These are phyloP conservation scores for Pinna nobilis DNA, from an alignment of 1,140 invertebrate species.

Conservation along the genomic window DNA sequence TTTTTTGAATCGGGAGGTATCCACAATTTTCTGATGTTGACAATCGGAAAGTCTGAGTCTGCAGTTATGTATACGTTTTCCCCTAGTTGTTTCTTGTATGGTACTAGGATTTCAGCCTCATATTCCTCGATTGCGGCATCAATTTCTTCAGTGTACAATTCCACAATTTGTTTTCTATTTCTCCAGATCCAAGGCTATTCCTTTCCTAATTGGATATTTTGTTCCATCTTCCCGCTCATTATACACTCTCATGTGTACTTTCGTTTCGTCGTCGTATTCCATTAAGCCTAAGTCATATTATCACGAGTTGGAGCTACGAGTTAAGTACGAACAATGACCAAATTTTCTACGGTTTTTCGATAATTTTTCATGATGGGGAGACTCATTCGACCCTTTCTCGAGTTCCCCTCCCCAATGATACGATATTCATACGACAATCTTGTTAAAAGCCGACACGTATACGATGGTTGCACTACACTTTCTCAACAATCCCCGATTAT, in stretches of 20 bases:
- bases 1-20: not conserved
- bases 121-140: not conserved
- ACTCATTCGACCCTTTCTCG: no score
- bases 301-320: no score
- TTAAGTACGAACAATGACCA: no score
- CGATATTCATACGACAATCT: no score
- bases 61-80: not conserved
- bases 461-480: no score
- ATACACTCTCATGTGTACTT: constrained; percentile 9
- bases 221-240: not conserved
- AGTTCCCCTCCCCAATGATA: no score
- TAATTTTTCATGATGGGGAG: no score
- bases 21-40: constrained; percentile 11
- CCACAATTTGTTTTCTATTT: not conserved
- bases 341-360: no score
- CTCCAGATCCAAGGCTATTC: not conserved
- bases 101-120: not conserved
- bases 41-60: not conserved
- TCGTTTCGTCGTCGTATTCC: not conserved
- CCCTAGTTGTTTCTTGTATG: not conserved
- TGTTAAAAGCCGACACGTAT: no score
- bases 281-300: not conserved
- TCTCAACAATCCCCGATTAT: no score
- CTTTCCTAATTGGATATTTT: no score
- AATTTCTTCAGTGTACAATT: not conserved